These are phyloP conservation scores for Aphidius colemani DNA, from an alignment of 2,888 invertebrate genomes.

Conservation along the genomic window DNA sequence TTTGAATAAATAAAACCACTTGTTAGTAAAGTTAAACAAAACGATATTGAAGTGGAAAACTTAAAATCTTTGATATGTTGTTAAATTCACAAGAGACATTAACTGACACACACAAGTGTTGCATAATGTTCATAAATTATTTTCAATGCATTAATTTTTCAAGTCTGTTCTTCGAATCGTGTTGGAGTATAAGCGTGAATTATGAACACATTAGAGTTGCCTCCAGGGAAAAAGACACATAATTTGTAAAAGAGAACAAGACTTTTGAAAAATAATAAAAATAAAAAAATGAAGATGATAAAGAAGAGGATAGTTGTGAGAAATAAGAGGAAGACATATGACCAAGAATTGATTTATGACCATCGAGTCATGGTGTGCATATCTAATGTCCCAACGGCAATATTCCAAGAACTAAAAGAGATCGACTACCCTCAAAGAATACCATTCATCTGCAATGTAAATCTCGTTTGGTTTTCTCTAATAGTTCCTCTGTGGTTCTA, in stretches of 20 bases:
- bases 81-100: slow-evolving; percentile 8
- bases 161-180: slow-evolving; percentile 36
- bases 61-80: too few relatives aligned
- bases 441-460: slow-evolving; percentile 52
- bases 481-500: slow-evolving; percentile 17
- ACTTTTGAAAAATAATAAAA: neutral
- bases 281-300: neutral
- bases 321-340: slow-evolving; percentile 35
- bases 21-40: too few relatives aligned
- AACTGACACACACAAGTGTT: slow-evolving; percentile 15
- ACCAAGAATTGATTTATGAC: slow-evolving; percentile 59
- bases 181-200: slow-evolving; percentile 57
- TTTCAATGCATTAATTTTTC: slow-evolving; percentile 54
- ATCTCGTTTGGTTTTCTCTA: slow-evolving; percentile 24
- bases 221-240: slow-evolving; percentile 27
- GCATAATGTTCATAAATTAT: slow-evolving; percentile 34
- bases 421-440: slow-evolving; percentile 39
- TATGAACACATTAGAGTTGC: slow-evolving; percentile 55
- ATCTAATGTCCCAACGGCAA: slow-evolving; percentile 52
- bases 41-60: too few relatives aligned
- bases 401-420: slow-evolving; percentile 41
- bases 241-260: slow-evolving; percentile 19
- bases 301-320: slow-evolving; percentile 4
- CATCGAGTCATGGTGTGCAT: slow-evolving; percentile 52
- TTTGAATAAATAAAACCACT: too few relatives aligned